phyloP scores from a whole-genome alignment of 35 echinoderm and acorn worm genomes.

The Holothuria glaberrima region DNA sequence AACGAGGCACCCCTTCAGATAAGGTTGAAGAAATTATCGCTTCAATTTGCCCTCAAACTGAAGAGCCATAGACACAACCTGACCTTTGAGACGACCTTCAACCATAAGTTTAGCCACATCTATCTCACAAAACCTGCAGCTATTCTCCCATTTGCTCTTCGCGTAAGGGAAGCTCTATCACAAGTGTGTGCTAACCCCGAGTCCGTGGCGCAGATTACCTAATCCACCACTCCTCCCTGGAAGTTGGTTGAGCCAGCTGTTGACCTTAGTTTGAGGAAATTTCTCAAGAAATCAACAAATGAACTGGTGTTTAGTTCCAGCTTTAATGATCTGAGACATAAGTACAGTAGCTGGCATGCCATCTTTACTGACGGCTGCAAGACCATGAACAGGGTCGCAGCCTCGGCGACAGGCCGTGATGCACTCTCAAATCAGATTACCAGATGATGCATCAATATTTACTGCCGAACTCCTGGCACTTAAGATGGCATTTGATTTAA shows the following conservation, averaged over 20 bases:
- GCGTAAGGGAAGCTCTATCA: background rate
- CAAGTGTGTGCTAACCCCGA: background rate
- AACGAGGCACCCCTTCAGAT: no score
- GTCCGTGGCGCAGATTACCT: background rate
- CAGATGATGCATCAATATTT: no score
- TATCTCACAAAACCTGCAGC: background rate
- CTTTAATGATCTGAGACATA: background rate
- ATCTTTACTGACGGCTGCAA: background rate
- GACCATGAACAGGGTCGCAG: background rate
- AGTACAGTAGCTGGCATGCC: background rate
- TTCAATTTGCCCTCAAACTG: no score
- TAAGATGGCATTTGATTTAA: no score
- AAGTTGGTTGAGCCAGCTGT: background rate
- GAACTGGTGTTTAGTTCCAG: background rate
- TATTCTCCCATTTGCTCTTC: background rate
- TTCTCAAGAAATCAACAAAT: no score
- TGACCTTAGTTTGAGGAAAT: slow-evolving; percentile 16
- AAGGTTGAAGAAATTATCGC: no score
- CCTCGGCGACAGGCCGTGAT: background rate
- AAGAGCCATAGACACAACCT: background rate
- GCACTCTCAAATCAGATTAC: no score
- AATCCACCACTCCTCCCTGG: background rate
- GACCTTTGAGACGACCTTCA: slow-evolving; percentile 4
- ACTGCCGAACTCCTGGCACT: no score
- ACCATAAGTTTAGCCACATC: background rate